Percentiles rank a stretch among this genome's conserved stretches.
phyloP scores from a whole-genome alignment of 64 coral and sea anemone genomes.

The Pocillopora damicornis region DNA sequence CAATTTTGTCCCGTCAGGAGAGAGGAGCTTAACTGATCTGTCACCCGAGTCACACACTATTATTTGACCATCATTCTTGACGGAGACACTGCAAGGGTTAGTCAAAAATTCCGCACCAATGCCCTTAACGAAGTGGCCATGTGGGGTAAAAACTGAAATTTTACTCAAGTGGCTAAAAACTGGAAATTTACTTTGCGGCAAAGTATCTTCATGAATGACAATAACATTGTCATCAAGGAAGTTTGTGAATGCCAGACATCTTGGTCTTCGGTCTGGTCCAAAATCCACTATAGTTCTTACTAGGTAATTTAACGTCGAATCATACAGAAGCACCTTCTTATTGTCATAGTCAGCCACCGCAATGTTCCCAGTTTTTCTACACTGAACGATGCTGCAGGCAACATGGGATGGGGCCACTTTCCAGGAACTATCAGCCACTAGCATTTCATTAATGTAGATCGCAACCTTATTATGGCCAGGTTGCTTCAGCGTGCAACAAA shows the following conservation, averaged over 20 bases:
- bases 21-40: not conserved
- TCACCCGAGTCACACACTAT: slow-evolving; percentile 11
- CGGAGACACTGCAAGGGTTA: slow-evolving; percentile 12
- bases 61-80: slow-evolving; percentile 16
- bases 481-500: slow-evolving; percentile 2
- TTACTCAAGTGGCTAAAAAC: not conserved
- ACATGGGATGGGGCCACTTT: not conserved
- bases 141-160: slow-evolving; percentile 1
- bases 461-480: not conserved
- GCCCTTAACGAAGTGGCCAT: not conserved
- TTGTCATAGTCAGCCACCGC: slow-evolving; percentile 42
- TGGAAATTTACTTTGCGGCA: not conserved
- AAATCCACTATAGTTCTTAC: not conserved
- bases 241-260: not conserved
- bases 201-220: not conserved
- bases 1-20: slow-evolving; percentile 13
- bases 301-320: slow-evolving; percentile 5
- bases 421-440: slow-evolving; percentile 15
- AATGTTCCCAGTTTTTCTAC: not conserved
- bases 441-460: not conserved
- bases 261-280: not conserved
- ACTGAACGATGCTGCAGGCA: not conserved
- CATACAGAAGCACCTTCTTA: slow-evolving; percentile 33
- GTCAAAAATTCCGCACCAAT: not conserved
- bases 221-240: not conserved